Conservation (phyloP, 2,888 invertebrate genomes). For the Ormia ochracea region DNA sequence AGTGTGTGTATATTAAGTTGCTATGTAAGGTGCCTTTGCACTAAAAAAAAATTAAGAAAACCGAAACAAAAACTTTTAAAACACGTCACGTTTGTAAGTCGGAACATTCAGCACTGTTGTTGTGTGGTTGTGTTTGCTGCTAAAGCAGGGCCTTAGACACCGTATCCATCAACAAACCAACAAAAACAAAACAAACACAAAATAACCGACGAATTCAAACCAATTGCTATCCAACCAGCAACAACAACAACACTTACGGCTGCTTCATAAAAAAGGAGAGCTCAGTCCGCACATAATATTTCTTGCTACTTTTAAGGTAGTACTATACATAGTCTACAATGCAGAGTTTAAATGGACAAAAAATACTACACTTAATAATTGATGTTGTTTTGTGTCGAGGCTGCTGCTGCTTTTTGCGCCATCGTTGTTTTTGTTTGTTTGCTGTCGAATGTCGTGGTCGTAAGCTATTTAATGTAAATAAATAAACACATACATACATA, state of each 20-base stretch:
- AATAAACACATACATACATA: not conserved
- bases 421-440: constrained; percentile 30
- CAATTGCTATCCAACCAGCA: constrained; percentile 40
- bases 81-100: constrained; percentile 62
- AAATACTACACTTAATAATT: constrained; percentile 52
- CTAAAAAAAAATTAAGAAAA: constrained; percentile 6
- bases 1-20: not conserved
- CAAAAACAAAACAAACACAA: too few species aligned
- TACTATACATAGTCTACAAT: constrained; percentile 33
- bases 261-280: constrained; percentile 33
- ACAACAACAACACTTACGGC: constrained; percentile 7
- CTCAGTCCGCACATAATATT: constrained; percentile 43
- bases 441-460: constrained; percentile 57
- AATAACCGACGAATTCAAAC: constrained; percentile 37
- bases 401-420: constrained; percentile 46
- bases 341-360: constrained; percentile 43
- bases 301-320: constrained; percentile 48
- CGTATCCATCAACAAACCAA: constrained; percentile 52
- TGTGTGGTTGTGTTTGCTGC: constrained; percentile 57
- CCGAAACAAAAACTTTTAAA: constrained; percentile 42
- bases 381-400: constrained; percentile 30
- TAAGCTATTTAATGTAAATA: constrained; percentile 14
- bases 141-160: constrained; percentile 55
- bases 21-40: not conserved
- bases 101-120: constrained; percentile 62